Conservation (phyloP, 2,113 vertebrate species). For the Onychostoma macrolepis region DNA sequence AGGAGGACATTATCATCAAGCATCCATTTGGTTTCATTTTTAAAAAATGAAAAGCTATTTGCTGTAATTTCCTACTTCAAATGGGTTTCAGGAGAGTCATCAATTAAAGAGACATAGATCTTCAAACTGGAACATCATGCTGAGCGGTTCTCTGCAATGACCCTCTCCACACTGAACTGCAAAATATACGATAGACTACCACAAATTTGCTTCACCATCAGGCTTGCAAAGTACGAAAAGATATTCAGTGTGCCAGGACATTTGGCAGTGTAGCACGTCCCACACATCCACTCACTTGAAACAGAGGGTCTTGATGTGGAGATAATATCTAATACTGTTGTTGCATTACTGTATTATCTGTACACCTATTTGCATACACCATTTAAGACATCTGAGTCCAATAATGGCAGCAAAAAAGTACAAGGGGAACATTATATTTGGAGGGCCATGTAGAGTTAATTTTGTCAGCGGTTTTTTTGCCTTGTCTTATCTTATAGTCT, state of each 20-base stretch:
- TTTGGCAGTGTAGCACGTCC: neutral
- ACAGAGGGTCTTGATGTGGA: neutral
- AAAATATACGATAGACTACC: neutral
- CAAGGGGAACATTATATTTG: neutral
- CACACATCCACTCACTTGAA: neutral
- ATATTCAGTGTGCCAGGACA: neutral
- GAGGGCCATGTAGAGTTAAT: no score
- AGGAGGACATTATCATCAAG: conserved; percentile 25
- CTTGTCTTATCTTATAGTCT: no score
- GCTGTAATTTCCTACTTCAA: conserved; percentile 12
- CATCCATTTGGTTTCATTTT: conserved; percentile 26
- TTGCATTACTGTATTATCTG: neutral
- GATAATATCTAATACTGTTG: neutral
- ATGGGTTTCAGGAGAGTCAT: conserved; percentile 11
- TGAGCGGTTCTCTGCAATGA: neutral
- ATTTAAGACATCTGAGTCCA: neutral
- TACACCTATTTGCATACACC: neutral
- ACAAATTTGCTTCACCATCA: neutral
- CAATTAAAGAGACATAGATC: neutral
- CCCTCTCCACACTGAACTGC: neutral
- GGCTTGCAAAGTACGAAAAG: neutral
- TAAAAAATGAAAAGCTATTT: conserved; percentile 26
- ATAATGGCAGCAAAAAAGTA: neutral
- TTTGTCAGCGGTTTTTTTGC: no score
- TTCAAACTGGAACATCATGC: neutral